Evolutionary conservation across 2,113 vertebrate genomes (phyloP), one percentile per base, ranked within the genome.

Genomic region (Strix aluco): DNA sequence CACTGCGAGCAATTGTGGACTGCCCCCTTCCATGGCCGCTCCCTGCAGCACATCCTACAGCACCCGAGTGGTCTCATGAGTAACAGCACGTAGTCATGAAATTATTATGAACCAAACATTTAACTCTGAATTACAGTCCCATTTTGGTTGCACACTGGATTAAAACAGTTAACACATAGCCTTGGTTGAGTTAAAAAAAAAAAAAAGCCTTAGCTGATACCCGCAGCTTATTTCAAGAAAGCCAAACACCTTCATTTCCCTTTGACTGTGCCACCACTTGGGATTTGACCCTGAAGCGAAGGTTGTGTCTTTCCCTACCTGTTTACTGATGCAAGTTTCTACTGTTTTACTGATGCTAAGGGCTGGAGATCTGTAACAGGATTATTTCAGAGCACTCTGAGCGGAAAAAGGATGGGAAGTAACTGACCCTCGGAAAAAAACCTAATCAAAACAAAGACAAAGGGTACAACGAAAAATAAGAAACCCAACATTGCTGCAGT

Each of bases 381-480:
- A 92, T 94, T 94, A 88, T 88, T 97, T 85, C 66, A 46, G 78
- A 91, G 27, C 58, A 61, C 44, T 85, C 81, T 26, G 61, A 80
- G 74, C 0, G 1, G 54, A 92, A 90, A 85, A 95, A 96, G 78
- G 49, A 94, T 73, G 85, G 62, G 69, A 83, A 96, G 27, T 69
- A 94, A 79, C 81, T 89, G 91, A 79, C 86, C 91, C 82, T 80
- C 0, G 1, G 80, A 91, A 94, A 71, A 82, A 91, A 87, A 34
- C 5, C 32, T 67, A 86, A 96, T 94, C 81, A 91, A 95, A 97
- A 83, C 83, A 90, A 96, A 96, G 90, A 65, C 54, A 94, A 96
- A 10, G 10, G 67, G 44, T n/a, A 80, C 49, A 77, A 61, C 3
- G 20, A 52, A 85, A 94, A 94, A 96, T 51, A 92, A 85, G 92